phyloP scores from a whole-genome alignment of 2,888 invertebrate genomes.

The Theretra japonica region DNA sequence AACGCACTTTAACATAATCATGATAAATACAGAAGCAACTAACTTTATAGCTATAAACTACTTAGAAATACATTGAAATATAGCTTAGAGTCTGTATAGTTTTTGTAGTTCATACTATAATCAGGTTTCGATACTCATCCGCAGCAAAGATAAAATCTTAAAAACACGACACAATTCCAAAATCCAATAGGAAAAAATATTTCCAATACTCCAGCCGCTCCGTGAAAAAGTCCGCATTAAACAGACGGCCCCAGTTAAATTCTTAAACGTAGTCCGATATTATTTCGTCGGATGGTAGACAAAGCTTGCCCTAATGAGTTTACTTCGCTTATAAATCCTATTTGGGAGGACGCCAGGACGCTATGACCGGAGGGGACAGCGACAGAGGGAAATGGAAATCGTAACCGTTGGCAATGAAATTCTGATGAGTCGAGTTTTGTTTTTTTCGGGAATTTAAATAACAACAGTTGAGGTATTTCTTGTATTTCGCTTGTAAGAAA shows the following conservation, averaged over 20 bases:
- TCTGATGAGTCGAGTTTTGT: constrained; percentile 45
- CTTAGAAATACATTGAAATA: no score
- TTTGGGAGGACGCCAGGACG: constrained; percentile 39
- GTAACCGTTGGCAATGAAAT: constrained; percentile 50
- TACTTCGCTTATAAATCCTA: constrained; percentile 58
- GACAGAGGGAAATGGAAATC: constrained; percentile 46
- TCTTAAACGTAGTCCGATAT: constrained; percentile 52
- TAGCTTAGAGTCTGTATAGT: no score
- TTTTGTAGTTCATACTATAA: background rate
- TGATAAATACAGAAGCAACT: no score
- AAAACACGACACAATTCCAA: background rate
- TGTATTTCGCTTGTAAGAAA: no score
- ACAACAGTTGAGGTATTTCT: background rate
- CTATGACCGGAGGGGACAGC: constrained; percentile 10
- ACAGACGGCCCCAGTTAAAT: constrained; percentile 33
- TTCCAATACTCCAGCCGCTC: constrained; percentile 12
- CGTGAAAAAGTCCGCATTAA: constrained; percentile 20
- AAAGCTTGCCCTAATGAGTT: constrained; percentile 60
- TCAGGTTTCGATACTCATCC: background rate
- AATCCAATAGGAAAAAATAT: constrained; percentile 8
- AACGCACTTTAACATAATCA: no score
- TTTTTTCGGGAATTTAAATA: constrained; percentile 18
- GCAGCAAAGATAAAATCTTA: background rate
- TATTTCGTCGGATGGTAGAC: constrained; percentile 51
- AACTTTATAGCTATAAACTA: no score